Evolutionary conservation across 2,888 invertebrate genomes (phyloP).

Genomic region (Sepiola atlantica): DNA sequence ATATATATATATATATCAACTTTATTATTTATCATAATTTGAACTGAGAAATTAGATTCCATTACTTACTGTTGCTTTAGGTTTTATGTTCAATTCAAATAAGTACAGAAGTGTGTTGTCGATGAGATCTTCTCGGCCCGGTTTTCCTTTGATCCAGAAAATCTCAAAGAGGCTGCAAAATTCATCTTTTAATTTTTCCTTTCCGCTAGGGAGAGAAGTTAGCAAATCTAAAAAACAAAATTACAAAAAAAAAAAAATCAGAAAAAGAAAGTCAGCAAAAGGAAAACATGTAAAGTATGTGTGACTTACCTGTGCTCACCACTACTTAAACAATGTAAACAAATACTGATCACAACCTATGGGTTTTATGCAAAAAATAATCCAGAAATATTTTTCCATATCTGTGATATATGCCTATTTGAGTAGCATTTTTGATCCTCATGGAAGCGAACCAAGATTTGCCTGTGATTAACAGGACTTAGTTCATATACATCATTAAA

Average conservation of each 20-base stretch:
- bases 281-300: background rate
- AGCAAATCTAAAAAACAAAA: constrained; percentile 46
- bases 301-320: too few relatives aligned
- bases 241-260: background rate
- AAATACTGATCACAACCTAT: too few relatives aligned
- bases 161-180: constrained; percentile 65
- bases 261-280: background rate
- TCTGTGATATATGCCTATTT: too few relatives aligned
- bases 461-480: too few relatives aligned
- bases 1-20: too few relatives aligned
- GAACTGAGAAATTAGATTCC: background rate
- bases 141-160: constrained; percentile 66
- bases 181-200: constrained; percentile 58
- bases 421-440: too few relatives aligned
- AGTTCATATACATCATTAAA: too few relatives aligned
- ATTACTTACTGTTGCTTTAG: constrained; percentile 54
- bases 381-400: too few relatives aligned
- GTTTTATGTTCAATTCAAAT: constrained; percentile 57
- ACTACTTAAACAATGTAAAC: too few relatives aligned
- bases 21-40: too few relatives aligned
- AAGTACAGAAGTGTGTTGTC: constrained; percentile 63
- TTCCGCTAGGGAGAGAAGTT: constrained; percentile 54
- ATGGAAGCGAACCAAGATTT: too few relatives aligned
- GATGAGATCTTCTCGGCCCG: constrained; percentile 61
- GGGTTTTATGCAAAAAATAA: too few relatives aligned